Percentiles rank a stretch among this genome's conserved stretches.
Evolutionary conservation across 2,888 invertebrate genomes (phyloP).

Genomic region (Cremastinae sp.): DNA sequence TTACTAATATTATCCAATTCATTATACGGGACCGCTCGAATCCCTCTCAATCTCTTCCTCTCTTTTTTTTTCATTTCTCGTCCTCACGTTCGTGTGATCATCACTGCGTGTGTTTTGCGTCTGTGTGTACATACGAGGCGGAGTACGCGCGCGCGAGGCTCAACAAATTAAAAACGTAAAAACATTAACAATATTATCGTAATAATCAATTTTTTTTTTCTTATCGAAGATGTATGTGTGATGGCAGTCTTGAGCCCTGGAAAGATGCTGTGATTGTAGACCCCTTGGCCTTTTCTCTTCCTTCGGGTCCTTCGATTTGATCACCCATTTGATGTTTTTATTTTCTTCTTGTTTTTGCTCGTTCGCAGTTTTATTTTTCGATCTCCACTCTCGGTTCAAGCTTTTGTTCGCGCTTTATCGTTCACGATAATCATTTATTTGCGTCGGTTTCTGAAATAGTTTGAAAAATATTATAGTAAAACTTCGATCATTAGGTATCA

Average conservation of each 20-base stretch:
- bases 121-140: constrained; percentile 38
- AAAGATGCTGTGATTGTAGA: constrained; percentile 77
- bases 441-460: constrained; percentile 77
- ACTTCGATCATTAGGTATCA: no score
- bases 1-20: constrained; percentile 26
- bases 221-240: constrained; percentile 76
- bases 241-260: constrained; percentile 79
- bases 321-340: constrained; percentile 54
- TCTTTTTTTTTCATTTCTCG: constrained; percentile 36
- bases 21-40: constrained; percentile 39
- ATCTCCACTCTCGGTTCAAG: constrained; percentile 65
- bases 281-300: constrained; percentile 65
- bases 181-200: constrained; percentile 77
- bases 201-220: constrained; percentile 64
- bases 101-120: constrained; percentile 34
- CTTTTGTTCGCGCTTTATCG: constrained; percentile 68
- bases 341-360: constrained; percentile 38
- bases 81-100: constrained; percentile 1
- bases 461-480: no score
- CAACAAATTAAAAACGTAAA: constrained; percentile 79
- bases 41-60: constrained; percentile 19
- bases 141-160: constrained; percentile 69
- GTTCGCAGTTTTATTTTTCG: constrained; percentile 46
- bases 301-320: constrained; percentile 57
- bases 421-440: constrained; percentile 76